Evolutionary conservation across 1,140 invertebrate genomes (phyloP), one percentile per base, ranked within the genome.

Genomic region (Psilanteris sp.): DNA sequence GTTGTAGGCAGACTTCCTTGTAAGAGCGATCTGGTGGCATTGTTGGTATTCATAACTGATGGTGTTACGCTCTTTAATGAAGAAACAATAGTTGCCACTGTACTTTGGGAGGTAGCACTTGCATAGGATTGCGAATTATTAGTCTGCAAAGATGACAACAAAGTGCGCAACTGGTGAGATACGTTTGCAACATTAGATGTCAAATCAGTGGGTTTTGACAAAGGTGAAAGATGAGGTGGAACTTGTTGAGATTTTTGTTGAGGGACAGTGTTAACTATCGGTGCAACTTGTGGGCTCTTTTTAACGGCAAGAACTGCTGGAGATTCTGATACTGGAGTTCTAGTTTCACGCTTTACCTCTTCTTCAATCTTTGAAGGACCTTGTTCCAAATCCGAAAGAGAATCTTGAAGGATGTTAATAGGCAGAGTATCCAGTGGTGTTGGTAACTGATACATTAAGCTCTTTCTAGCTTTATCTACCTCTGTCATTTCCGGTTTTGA

Each of bases 141-240:
- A 0, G 80, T 79, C 14, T 88, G 85, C 14, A 88, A 34, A 1
- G 87, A 89, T 0, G 87, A 89, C 0, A 89, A 29, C 6, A 89
- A 59, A 5, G 80, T 91, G 7, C 92, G 83, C 26, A 93, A 66
- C 74, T 93, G 93, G 80, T 93, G 91, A 1, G 92, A 92, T 0
- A 91, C 92, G 77, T 92, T 93, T 0, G 90, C 92, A 72, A 93
- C 92, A 54, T 93, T 93, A 1, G 91, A 91, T 2, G 92, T 93
- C 8, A 93, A 83, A 72, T 93, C 92, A 0, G 91, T 90, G 0
- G 93, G 92, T 81, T 93, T 92, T 0, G 92, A 93, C 1, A 93
- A 72, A 0, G 93, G 93, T 0, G 92, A 93, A 3, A 93, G 81
- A 81, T 93, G 92, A 1, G 92, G 92, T 84, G 8, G 89, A 87